Evolutionary conservation across 2,888 invertebrate genomes (phyloP), one percentile per base, ranked within the genome.

Genomic region (Leptogaster cylindrica): DNA sequence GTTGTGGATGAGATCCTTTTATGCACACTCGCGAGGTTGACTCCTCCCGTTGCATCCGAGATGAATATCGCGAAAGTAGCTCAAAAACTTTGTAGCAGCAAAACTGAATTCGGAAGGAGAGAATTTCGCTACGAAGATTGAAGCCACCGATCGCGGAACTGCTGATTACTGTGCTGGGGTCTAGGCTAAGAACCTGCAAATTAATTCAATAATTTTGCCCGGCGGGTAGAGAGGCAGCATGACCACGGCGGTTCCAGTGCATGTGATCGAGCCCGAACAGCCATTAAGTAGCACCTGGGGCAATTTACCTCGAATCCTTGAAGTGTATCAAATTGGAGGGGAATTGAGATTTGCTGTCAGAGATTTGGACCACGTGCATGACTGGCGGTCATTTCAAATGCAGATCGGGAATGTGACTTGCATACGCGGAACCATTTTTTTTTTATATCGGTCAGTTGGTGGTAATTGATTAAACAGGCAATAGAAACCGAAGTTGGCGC

Each of bases 251-350:
- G n/a, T n/a, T 55, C 39, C 36, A 36, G 33, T 36, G 12, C 55
- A 52, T 33, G 52, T 18, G 18, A 18, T 12, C 27, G 23, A 8
- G 23, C 16, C 20, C n/a, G 25, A 46, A 16, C 12, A 46, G 23
- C 23, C 39, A 31, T 18, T 20, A 55, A 20, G 25, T 36, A 55
- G 23, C 25, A 23, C 55, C 39, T 36, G 55, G 14, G 23, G 55
- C 39, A 20, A 36, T 20, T 33, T 39, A 36, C 41, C 55, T 14
- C 39, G 23, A 55, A 55, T 55, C 55, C 39, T 23, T 39, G 31
- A 55, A 55, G 36, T 39, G 55, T 25, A 55, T 55, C 55, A 39
- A 55, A 55, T 55, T 20, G 39, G 39, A 55, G 12, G 20, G 10
- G 23, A 48, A 14, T 55, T 36, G 12, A 16, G 55, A 55, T 55